Evolutionary conservation across 2,888 invertebrate genomes (phyloP).

Genomic region (Tinea semifulvella): DNA sequence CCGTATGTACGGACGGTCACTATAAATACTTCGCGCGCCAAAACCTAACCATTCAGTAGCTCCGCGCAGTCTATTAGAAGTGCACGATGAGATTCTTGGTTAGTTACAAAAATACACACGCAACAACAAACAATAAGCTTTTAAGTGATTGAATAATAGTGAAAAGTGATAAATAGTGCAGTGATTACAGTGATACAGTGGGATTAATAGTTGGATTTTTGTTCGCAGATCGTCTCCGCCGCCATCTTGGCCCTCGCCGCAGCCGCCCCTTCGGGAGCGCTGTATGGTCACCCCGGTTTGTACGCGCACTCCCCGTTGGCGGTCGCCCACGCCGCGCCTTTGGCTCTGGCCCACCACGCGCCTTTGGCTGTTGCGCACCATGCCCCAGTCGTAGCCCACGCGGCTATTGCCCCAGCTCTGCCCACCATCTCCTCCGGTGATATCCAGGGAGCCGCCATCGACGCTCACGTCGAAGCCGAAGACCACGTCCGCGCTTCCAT

Average conservation of each 20-base stretch:
- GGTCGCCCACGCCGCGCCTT: constrained; percentile 23
- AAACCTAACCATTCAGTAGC: constrained; percentile 61
- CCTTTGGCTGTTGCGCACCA: constrained; percentile 27
- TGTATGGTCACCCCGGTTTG: background rate
- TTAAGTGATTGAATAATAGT: background rate
- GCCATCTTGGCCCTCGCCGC: constrained; percentile 44
- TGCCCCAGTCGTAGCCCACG: constrained; percentile 30
- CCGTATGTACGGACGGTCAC: constrained; percentile 44
- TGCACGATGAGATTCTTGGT: constrained; percentile 65
- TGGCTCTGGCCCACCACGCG: constrained; percentile 31
- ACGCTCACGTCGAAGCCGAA: constrained; percentile 51
- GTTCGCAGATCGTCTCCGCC: constrained; percentile 64
- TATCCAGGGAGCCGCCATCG: constrained; percentile 52
- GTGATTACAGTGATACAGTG: constrained; percentile 3
- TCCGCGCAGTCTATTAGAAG: constrained; percentile 64
- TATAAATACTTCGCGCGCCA: constrained; percentile 53
- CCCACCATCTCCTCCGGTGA: constrained; percentile 58
- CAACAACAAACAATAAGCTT: background rate
- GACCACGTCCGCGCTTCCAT: constrained; percentile 56
- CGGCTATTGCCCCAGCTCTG: constrained; percentile 30
- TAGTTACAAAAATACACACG: constrained; percentile 24
- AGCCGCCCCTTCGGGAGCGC: constrained; percentile 13
- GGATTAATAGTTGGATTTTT: background rate
- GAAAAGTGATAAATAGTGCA: background rate
- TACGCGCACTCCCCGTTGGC: constrained; percentile 16